A percentile compares a stretch with the other conserved stretches of the same genome.
phyloP scores from a whole-genome alignment of 2,888 invertebrate species.

The Synergus japonicus region DNA sequence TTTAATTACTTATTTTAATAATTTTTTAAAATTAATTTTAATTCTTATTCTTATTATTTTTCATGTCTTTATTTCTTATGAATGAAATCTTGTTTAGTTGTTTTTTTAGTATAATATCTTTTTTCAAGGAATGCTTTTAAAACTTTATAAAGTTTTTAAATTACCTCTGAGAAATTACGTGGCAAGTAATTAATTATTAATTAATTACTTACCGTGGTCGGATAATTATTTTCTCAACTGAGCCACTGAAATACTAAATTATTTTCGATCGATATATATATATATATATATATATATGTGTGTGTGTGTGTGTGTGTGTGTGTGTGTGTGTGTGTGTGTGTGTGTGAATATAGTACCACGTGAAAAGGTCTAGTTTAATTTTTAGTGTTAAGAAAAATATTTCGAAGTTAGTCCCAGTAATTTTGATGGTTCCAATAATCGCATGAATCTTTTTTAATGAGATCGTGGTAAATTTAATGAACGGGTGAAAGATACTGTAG shows the following conservation, averaged over 20 bases:
- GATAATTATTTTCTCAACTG: not conserved
- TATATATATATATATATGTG: too few relatives aligned
- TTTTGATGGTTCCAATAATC: too few relatives aligned
- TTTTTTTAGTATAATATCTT: not conserved
- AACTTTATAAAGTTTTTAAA: not conserved
- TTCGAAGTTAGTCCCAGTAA: not conserved
- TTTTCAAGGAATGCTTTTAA: not conserved
- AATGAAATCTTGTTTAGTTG: not conserved
- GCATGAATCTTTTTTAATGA: too few relatives aligned
- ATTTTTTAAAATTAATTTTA: too few relatives aligned
- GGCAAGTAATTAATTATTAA: not conserved
- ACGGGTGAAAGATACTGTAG: too few relatives aligned
- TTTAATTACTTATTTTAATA: too few relatives aligned
- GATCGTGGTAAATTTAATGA: too few relatives aligned
- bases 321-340: too few relatives aligned
- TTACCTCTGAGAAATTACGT: not conserved
- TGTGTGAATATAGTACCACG: not conserved
- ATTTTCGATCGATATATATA: too few relatives aligned
- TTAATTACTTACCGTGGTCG: not conserved
- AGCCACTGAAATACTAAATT: not conserved
- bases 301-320: too few relatives aligned
- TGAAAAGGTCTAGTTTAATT: not conserved
- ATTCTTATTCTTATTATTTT: too few relatives aligned
- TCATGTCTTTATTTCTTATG: too few relatives aligned
- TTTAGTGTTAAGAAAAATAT: not conserved